phyloP scores from a whole-genome alignment of 2,888 invertebrate species.

The Sepiola atlantica region DNA sequence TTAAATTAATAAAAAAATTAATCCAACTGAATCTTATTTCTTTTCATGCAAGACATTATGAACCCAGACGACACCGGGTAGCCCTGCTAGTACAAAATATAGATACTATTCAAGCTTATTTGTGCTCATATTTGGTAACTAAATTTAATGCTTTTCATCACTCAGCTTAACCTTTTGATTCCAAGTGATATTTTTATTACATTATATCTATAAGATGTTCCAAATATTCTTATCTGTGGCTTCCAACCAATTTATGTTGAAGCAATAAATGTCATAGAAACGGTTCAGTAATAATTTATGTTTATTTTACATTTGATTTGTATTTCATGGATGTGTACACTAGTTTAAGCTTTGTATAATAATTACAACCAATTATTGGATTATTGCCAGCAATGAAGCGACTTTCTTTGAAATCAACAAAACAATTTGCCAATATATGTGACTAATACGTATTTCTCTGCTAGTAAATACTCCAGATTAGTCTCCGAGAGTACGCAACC shows the following conservation, averaged over 20 bases:
- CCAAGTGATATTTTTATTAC: not conserved
- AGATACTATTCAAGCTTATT: not conserved
- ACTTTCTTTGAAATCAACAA: not conserved
- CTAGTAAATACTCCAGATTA: not conserved
- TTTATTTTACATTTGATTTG: not conserved
- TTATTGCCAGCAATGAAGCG: not conserved
- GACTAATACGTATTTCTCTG: not conserved
- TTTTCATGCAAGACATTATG: too few relatives aligned
- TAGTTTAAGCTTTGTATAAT: not conserved
- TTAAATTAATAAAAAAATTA: too few relatives aligned
- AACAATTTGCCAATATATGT: constrained; percentile 6
- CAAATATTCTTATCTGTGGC: not conserved
- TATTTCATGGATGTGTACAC: not conserved
- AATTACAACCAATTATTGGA: not conserved
- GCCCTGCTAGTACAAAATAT: too few relatives aligned
- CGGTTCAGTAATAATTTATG: not conserved
- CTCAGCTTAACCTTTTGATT: not conserved
- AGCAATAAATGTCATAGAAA: not conserved
- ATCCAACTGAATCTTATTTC: too few relatives aligned
- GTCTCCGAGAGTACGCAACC: not conserved
- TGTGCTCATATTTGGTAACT: not conserved
- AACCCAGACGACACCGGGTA: too few relatives aligned
- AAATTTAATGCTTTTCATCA: not conserved
- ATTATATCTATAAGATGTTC: not conserved
- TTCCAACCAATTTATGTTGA: not conserved